A percentile compares a stretch with the other conserved stretches of the same genome.
Conservation (phyloP, 2,888 invertebrate species). For the Drosophila meridiana region DNA sequence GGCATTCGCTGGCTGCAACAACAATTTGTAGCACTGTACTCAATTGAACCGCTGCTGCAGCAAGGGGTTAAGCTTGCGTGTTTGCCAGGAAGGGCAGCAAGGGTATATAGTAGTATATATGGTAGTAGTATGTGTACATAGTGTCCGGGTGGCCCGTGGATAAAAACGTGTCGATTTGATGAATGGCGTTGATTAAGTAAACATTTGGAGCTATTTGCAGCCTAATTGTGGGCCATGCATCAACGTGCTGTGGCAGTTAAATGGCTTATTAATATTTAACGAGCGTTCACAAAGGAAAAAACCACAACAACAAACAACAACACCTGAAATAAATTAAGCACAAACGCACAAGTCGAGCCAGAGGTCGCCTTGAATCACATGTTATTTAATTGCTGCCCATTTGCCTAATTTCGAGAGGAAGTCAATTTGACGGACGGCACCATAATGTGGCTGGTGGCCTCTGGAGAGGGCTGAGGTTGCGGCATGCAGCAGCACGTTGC, state of each 20-base stretch:
- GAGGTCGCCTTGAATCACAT: slow-evolving; percentile 38
- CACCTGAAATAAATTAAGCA: slow-evolving; percentile 48
- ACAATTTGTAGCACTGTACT: slow-evolving; percentile 22
- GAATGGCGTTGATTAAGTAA: slow-evolving; percentile 78
- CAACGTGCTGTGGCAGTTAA: slow-evolving; percentile 73
- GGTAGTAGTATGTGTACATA: not conserved
- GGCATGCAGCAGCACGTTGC: slow-evolving; percentile 39
- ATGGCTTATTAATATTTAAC: slow-evolving; percentile 78
- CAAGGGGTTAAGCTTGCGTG: slow-evolving; percentile 66
- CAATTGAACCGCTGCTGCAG: slow-evolving; percentile 40
- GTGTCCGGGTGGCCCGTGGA: slow-evolving; percentile 16
- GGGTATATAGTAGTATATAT: not conserved
- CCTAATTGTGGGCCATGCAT: slow-evolving; percentile 74
- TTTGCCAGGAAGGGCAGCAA: not conserved
- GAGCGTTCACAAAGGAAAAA: slow-evolving; percentile 36
- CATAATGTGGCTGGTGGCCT: slow-evolving; percentile 6
- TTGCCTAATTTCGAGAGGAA: slow-evolving; percentile 66
- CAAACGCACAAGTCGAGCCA: slow-evolving; percentile 34
- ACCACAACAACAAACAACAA: slow-evolving; percentile 11
- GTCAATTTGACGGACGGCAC: slow-evolving; percentile 52
- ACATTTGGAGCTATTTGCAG: slow-evolving; percentile 75
- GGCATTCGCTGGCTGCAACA: slow-evolving; percentile 1
- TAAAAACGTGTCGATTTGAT: slow-evolving; percentile 77
- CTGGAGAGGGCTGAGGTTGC: not conserved
- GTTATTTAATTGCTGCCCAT: slow-evolving; percentile 63